These are phyloP conservation scores for Andrena minutula DNA, from an alignment of 2,888 invertebrate species.

Conservation along the genomic window DNA sequence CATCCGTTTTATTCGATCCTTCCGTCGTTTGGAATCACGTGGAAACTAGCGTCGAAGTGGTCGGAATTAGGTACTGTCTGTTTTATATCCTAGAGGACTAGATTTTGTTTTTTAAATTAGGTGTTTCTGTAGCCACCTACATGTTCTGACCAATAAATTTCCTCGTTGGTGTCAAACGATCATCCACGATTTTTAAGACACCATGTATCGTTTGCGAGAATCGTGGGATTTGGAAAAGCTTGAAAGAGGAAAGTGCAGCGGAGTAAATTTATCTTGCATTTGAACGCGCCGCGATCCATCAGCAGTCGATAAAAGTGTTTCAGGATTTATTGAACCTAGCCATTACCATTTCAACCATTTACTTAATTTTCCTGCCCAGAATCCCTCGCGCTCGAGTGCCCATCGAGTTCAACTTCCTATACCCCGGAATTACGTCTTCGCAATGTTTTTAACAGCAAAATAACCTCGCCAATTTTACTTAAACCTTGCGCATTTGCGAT, in stretches of 20 bases:
- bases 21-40: background rate
- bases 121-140: background rate
- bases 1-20: background rate
- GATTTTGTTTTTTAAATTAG: background rate
- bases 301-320: background rate
- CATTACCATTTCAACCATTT: constrained; percentile 44
- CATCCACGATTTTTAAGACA: background rate
- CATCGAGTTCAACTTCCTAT: too few species aligned
- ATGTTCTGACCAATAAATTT: background rate
- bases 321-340: constrained; percentile 30
- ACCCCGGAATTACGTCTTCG: too few species aligned
- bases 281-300: constrained; percentile 6
- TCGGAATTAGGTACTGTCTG: background rate
- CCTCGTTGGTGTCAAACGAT: background rate
- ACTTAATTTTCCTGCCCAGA: constrained; percentile 16
- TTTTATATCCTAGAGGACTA: background rate
- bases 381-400: too few species aligned
- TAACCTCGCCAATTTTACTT: too few species aligned
- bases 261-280: constrained; percentile 21
- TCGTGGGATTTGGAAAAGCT: constrained; percentile 1
- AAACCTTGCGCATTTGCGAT: too few species aligned
- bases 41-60: background rate
- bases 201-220: background rate
- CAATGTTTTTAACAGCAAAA: too few species aligned
- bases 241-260: background rate